Conservation (phyloP, 2,888 invertebrate species). For the Fragum fragum region DNA sequence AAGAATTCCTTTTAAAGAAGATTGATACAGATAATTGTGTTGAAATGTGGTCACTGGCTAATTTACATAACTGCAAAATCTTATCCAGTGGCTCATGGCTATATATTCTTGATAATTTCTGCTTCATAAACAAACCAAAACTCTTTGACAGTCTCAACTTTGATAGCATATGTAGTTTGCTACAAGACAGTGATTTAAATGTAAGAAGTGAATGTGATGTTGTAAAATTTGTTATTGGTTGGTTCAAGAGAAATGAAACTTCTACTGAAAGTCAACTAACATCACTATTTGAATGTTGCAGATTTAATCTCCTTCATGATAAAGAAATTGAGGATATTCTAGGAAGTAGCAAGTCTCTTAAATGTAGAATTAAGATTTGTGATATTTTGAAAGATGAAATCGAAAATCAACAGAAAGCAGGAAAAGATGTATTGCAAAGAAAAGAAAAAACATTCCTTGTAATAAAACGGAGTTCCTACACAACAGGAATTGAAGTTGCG, state of each 20-base stretch:
- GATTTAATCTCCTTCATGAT: conserved; percentile 44
- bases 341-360: conserved; percentile 24
- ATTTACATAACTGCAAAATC: conserved; percentile 91
- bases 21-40: conserved; percentile 93
- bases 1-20: conserved; percentile 91
- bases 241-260: conserved; percentile 86
- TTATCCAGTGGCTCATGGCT: conserved; percentile 91
- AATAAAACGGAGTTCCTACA: conserved; percentile 58
- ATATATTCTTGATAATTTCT: conserved; percentile 89
- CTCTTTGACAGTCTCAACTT: conserved; percentile 32
- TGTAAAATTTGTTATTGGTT: conserved; percentile 91
- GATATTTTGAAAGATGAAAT: conserved; percentile 42
- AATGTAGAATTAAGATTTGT: conserved; percentile 21
- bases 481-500: conserved; percentile 66
- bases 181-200: conserved; percentile 92
- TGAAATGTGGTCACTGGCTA: conserved; percentile 94
- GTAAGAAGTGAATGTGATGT: conserved; percentile 94
- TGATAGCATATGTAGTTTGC: conserved; percentile 30
- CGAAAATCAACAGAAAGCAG: conserved; percentile 3
- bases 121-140: conserved; percentile 50
- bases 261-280: conserved; percentile 23
- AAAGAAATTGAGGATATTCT: conserved; percentile 32
- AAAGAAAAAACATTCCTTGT: conserved; percentile 65
- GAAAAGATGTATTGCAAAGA: conserved; percentile 30
- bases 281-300: conserved; percentile 41